Percentiles rank a stretch among this genome's conserved stretches.
These are phyloP conservation scores for Ornithorhynchus anatinus DNA, from an alignment of 2,113 vertebrate genomes.

Conservation along the genomic window DNA sequence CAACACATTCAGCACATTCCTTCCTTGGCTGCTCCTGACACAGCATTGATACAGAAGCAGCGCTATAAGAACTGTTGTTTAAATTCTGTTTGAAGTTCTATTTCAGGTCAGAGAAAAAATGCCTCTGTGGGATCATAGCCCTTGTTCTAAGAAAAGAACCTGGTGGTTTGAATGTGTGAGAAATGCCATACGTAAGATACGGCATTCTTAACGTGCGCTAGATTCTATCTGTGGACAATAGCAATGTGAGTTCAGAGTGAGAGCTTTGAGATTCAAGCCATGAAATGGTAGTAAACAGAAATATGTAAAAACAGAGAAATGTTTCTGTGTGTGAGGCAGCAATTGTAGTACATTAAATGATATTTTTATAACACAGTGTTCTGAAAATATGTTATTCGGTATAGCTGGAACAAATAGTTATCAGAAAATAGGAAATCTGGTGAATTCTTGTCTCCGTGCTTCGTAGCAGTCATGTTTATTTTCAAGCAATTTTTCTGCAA, in stretches of 20 bases:
- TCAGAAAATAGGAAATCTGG: too few species aligned
- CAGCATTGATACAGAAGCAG: constrained; percentile 2
- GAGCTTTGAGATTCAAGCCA: neutral
- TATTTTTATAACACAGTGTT: too few species aligned
- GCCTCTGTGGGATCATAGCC: neutral
- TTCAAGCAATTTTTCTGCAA: neutral
- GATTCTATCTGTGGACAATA: neutral
- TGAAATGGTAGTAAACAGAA: neutral
- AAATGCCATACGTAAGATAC: neutral
- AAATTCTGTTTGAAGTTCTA: constrained; percentile 3
- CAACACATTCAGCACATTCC: neutral
- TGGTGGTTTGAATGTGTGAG: neutral
- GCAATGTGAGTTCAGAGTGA: neutral
- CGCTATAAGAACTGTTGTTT: constrained; percentile 20
- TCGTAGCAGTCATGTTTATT: too few species aligned
- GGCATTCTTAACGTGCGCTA: neutral
- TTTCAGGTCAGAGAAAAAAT: constrained; percentile 25
- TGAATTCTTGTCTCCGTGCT: too few species aligned
- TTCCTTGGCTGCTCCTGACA: neutral
- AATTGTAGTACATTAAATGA: too few species aligned
- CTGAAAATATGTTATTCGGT: too few species aligned
- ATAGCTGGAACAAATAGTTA: too few species aligned
- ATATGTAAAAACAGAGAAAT: neutral
- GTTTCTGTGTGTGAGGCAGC: too few species aligned
- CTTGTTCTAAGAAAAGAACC: constrained; percentile 19